phyloP scores from a whole-genome alignment of 2,113 vertebrate species.

The Gnathonemus echidnorhynchus region DNA sequence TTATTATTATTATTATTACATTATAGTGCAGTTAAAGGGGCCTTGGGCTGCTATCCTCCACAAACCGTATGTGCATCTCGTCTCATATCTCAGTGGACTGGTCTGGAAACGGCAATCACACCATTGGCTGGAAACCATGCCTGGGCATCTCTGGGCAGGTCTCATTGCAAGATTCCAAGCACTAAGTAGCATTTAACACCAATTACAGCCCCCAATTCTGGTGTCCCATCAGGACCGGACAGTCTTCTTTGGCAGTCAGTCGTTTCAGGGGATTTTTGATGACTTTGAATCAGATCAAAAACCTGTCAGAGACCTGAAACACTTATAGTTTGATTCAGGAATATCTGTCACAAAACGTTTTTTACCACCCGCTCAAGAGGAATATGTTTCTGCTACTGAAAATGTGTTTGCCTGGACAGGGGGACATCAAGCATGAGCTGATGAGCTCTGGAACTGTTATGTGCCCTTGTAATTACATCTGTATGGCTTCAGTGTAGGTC shows the following conservation, averaged over 20 bases:
- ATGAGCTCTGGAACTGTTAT: neutral
- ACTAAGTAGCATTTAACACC: constrained; percentile 8
- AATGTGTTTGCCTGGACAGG: neutral
- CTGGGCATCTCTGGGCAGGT: neutral
- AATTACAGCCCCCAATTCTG: neutral
- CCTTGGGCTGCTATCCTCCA: neutral
- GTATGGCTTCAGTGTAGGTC: neutral
- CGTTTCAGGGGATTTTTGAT: constrained; percentile 11
- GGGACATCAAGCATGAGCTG: neutral
- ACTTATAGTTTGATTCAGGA: neutral
- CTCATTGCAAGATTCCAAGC: neutral
- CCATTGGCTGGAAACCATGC: neutral
- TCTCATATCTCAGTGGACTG: neutral
- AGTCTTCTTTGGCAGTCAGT: constrained; percentile 31
- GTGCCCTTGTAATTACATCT: neutral
- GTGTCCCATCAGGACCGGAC: constrained; percentile 22
- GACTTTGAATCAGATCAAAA: neutral
- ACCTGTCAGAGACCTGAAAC: neutral
- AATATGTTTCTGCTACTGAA: neutral
- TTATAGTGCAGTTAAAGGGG: neutral
- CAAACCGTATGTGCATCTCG: neutral
- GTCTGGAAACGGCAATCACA: neutral
- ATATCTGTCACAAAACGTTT: neutral
- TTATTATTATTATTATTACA: neutral
- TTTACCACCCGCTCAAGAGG: neutral